Conservation (phyloP, 2,797 vertebrate species). For the Carapus acus region DNA sequence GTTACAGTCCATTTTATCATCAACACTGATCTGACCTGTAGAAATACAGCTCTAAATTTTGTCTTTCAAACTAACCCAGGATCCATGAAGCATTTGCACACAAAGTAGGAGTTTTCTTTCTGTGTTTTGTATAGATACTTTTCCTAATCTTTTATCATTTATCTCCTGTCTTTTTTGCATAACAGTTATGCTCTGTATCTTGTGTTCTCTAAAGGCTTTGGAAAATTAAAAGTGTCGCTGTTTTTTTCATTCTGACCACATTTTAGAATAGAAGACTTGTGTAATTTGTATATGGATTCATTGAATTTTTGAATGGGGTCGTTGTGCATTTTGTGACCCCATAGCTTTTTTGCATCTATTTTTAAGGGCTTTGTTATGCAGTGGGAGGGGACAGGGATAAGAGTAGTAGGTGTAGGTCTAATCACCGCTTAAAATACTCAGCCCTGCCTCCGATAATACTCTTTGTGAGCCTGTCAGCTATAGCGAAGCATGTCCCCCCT, state of each 20-base stretch:
- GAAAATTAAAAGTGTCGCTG: background rate
- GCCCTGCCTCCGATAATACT: slow-evolving; percentile 50
- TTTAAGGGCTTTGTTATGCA: slow-evolving; percentile 21
- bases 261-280: no score
- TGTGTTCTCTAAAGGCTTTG: background rate
- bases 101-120: no score
- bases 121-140: background rate
- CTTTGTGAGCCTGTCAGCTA: slow-evolving; percentile 49
- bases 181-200: background rate
- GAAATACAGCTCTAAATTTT: no score
- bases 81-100: background rate
- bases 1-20: no score
- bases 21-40: no score
- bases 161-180: slow-evolving; percentile 10
- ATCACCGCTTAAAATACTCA: slow-evolving; percentile 68
- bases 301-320: background rate
- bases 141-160: background rate
- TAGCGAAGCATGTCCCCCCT: slow-evolving; percentile 36
- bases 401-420: slow-evolving; percentile 52
- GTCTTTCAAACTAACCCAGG: no score
- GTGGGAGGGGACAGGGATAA: slow-evolving; percentile 38
- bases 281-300: no score
- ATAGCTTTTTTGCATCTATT: slow-evolving; percentile 21
- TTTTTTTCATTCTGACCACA: no score
- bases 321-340: slow-evolving; percentile 1